Base-by-base conservation (phyloP, 23 tunicate species). In the Oikopleura albicans region DNA sequence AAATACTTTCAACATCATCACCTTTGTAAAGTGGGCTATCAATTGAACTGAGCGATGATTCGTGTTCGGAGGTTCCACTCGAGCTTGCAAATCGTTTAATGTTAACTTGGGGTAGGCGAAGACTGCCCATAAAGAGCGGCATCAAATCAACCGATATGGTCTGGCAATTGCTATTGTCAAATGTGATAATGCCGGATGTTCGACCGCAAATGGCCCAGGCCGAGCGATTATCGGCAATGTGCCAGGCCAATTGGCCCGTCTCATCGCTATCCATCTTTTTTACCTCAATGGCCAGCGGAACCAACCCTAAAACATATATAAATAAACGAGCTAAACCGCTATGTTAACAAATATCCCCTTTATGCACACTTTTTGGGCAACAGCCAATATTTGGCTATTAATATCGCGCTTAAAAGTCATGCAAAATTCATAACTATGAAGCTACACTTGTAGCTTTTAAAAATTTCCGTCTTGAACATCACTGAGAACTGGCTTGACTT, bases 221-320 rank as follows among this genome's bases (percentile, higher is more conserved):
- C 34, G 79, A 71, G 79, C 79, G 79, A 71, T 71, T 29, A 71
- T 71, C 79, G 31, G 79, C 79, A 16, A 71, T 71, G 79, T 71
- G 79, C 79, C 79, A 71, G 37, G 34, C 35, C 4, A 71, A 12
- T 2, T 16, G 34, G 33, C 31, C 79, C 33, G 33, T 31, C 4
- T 71, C 79, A 4, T 29, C 79, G 2, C 37, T 16, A 2, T 71
- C 36, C 35, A 29, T 27, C 36, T 4, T 34, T 4, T 31, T 71
- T 2, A 71, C 37, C 4, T 71, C 35, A 29, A 71, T 71, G 2
- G 79, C 2, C 2, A 71, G 79, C 31, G 79, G 79, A 34, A 71
- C 34, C 79, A 71, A 29, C 28, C 79, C 79, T 12, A 29, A 8
- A 49, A 49, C 22, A 49, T 49, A n/a, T n/a, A n/a, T n/a, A n/a